Conservation (phyloP, 2,888 invertebrate genomes). For the Bedellia somnulentella region DNA sequence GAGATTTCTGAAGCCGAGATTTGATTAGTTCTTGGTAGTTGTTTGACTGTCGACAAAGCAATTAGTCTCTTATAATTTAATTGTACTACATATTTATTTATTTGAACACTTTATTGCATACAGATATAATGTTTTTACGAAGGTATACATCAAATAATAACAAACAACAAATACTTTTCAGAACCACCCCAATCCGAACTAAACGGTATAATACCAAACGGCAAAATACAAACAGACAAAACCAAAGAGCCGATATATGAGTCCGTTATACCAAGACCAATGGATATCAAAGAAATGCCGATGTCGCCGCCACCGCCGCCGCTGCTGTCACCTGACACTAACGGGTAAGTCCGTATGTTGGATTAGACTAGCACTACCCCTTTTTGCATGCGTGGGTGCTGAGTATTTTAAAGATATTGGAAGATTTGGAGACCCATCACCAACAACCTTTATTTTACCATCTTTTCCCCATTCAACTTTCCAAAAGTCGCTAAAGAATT, state of each 20-base stretch:
- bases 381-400: no score
- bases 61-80: neutral
- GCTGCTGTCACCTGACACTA: constrained; percentile 28
- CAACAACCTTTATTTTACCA: no score
- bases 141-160: neutral
- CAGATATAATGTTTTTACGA: no score
- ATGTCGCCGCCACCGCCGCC: constrained; percentile 20
- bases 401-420: no score
- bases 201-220: constrained; percentile 55
- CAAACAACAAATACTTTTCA: no score
- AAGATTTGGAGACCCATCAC: no score
- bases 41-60: neutral
- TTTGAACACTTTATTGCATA: no score
- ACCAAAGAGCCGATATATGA: constrained; percentile 82
- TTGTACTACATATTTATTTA: neutral
- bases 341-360: constrained; percentile 28
- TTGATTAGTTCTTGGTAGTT: no score
- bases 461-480: no score
- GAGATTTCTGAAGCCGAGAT: no score
- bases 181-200: constrained; percentile 44
- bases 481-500: no score
- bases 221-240: constrained; percentile 40
- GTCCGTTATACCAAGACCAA: constrained; percentile 75
- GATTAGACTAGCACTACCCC: no score
- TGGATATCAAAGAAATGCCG: constrained; percentile 31